A percentile compares a stretch with the other conserved stretches of the same genome.
Conservation (phyloP, 2,113 vertebrate genomes). For the Accipiter virgatus region DNA sequence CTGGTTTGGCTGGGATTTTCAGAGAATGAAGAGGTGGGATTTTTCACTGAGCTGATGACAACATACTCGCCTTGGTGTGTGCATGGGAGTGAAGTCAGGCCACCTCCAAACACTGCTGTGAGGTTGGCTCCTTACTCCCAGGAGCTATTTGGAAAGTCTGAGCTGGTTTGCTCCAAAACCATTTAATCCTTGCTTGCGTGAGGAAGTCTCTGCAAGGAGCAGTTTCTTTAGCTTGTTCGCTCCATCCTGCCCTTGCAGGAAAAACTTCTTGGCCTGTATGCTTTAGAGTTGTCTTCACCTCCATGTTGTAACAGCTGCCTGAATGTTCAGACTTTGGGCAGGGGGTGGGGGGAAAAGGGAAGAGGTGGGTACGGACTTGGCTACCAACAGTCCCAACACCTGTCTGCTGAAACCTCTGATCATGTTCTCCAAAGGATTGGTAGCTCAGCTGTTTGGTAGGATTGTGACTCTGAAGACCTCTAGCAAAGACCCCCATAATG, state of each 20-base stretch:
- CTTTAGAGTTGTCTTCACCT: neutral
- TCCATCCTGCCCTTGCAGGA: neutral
- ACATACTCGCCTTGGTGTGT: accelerated
- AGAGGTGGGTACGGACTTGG: neutral
- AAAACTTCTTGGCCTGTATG: neutral
- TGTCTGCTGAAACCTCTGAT: neutral
- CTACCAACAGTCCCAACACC: neutral
- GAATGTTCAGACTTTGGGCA: neutral
- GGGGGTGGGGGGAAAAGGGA: neutral
- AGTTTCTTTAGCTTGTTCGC: neutral
- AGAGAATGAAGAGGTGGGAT: neutral
- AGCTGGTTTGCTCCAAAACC: neutral
- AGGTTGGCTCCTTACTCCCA: neutral
- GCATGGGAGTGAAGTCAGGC: neutral
- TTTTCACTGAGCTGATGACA: neutral
- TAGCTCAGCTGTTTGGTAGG: neutral
- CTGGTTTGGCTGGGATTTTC: neutral
- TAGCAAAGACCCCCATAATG: neutral
- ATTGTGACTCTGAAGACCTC: neutral
- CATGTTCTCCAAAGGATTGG: neutral
- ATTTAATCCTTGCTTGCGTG: neutral
- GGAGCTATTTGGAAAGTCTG: neutral
- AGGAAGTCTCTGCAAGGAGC: neutral
- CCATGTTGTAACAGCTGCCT: neutral
- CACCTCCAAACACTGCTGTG: neutral